Base-by-base conservation (phyloP, 1,140 invertebrate genomes). In the Thalassaphorura encarpata region DNA sequence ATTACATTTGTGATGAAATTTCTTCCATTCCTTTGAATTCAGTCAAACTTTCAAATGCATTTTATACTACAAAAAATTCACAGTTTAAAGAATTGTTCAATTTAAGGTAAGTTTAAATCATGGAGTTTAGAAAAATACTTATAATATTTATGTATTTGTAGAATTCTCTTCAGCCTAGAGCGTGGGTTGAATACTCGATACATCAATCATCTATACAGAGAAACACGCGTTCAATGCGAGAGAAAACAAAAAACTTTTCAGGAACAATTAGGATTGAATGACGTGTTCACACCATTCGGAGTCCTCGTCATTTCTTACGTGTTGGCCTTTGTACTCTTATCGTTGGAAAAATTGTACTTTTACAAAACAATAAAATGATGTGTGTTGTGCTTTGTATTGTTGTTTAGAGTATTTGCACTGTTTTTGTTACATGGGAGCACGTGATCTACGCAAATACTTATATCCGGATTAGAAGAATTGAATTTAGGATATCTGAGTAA, bases 51-150 rank as follows among this genome's bases (percentile, higher is more conserved):
- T 40, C 45, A 0, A 47, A 28, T 21, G 53, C 39, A 54, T 54
- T 54, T 39, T 54, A 47, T 19, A 41, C 47, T 2, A 47, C 31
- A 28, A 54, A 54, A 47, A 13, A 33, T 3, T 54, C 21, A 8
- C 53, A 42, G 1, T 47, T 54, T 18, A 54, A 54, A 16, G 43
- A 54, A 21, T 8, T 8, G 11, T 54, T 54, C 15, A 54, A 54
- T 39, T 52, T n/a, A n/a, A n/a, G n/a, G n/a, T n/a, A n/a, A n/a
- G n/a, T n/a, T n/a, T n/a, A n/a, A n/a, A n/a, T n/a, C n/a, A 29
- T 11, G 11, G 11, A 48, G 31, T 27, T 29, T 31, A 13, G 3
- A n/a, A 2, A 18, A 27, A n/a, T 19, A 43, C 6, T 43, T 6
- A 43, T 43, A 11, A 43, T 49, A 11, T 33, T 36, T 18, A 3